Conservation (phyloP, 2,113 vertebrate species). For the Symphodus melops region DNA sequence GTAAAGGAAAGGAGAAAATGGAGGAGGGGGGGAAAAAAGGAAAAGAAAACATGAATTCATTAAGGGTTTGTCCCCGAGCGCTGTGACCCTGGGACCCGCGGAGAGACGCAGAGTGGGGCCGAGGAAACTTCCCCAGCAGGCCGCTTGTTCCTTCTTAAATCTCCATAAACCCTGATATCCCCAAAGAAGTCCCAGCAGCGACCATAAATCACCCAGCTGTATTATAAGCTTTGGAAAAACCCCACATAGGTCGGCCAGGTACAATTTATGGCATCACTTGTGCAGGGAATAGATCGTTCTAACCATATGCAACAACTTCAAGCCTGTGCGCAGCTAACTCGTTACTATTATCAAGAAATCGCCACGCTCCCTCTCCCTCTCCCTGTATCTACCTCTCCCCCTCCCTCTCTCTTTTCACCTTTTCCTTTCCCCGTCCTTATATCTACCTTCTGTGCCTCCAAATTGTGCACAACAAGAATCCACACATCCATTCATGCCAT, state of each 20-base stretch:
- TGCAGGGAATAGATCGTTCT: slow-evolving; percentile 67
- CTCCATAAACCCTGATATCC: slow-evolving; percentile 43
- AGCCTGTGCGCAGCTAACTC: slow-evolving; percentile 30
- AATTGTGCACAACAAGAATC: slow-evolving; percentile 45
- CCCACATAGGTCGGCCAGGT: slow-evolving; percentile 55
- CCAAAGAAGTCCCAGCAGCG: slow-evolving; percentile 48
- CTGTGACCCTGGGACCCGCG: slow-evolving; percentile 47
- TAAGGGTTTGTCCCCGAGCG: slow-evolving; percentile 23
- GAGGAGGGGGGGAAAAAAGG: too few relatives aligned
- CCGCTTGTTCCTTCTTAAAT: slow-evolving; percentile 39
- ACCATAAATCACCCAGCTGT: slow-evolving; percentile 65
- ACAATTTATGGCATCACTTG: slow-evolving; percentile 75
- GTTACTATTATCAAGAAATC: slow-evolving; percentile 19
- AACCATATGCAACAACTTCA: slow-evolving; percentile 55
- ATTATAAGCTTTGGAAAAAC: slow-evolving; percentile 72
- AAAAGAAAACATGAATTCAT: slow-evolving; percentile 38
- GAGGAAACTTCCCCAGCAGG: slow-evolving; percentile 16
- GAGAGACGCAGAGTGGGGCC: slow-evolving; percentile 23
- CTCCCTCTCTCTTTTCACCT: neutral
- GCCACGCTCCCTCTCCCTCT: neutral
- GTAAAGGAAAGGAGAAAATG: neutral
- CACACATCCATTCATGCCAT: slow-evolving; percentile 57
- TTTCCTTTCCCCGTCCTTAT: neutral
- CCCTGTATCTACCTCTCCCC: neutral
- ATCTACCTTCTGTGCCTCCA: slow-evolving; percentile 15